These are phyloP conservation scores for Anoplophora glabripennis DNA, from an alignment of 1,140 invertebrate species.

Conservation along the genomic window DNA sequence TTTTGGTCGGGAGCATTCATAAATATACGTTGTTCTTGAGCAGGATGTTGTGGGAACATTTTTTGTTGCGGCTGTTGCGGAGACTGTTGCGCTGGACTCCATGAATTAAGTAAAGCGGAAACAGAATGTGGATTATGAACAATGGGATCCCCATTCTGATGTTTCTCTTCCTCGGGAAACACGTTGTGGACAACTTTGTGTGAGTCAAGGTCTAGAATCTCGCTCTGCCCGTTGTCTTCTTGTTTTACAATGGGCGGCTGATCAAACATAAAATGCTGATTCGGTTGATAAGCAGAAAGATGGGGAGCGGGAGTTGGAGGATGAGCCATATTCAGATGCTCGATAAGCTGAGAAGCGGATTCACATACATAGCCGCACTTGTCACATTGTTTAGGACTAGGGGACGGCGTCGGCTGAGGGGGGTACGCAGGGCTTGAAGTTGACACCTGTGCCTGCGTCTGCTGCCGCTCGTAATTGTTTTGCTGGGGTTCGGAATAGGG, in stretches of 20 bases:
- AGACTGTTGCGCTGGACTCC: conserved; percentile 52
- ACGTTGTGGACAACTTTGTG: conserved; percentile 78
- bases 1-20: conserved; percentile 46
- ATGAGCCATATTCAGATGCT: conserved; percentile 69
- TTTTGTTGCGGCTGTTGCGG: conserved; percentile 32
- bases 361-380: conserved; percentile 77
- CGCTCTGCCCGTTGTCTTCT: conserved; percentile 67
- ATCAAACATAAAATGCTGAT: conserved; percentile 51
- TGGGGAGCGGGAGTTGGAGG: conserved; percentile 55
- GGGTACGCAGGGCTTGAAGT: conserved; percentile 64
- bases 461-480: conserved; percentile 43
- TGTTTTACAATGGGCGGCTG: conserved; percentile 49
- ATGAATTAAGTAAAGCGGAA: conserved; percentile 57
- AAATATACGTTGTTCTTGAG: conserved; percentile 31
- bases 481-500: conserved; percentile 36
- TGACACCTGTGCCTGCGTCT: conserved; percentile 56
- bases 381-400: conserved; percentile 70
- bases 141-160: conserved; percentile 31
- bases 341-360: conserved; percentile 64
- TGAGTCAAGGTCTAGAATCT: conserved; percentile 84
- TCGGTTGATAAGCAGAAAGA: conserved; percentile 38
- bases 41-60: conserved; percentile 32
- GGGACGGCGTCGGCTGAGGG: conserved; percentile 59
- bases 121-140: conserved; percentile 57
- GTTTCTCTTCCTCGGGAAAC: conserved; percentile 53